Evolutionary conservation across 2,888 invertebrate species (phyloP).

Genomic region (Tipula helvola): DNA sequence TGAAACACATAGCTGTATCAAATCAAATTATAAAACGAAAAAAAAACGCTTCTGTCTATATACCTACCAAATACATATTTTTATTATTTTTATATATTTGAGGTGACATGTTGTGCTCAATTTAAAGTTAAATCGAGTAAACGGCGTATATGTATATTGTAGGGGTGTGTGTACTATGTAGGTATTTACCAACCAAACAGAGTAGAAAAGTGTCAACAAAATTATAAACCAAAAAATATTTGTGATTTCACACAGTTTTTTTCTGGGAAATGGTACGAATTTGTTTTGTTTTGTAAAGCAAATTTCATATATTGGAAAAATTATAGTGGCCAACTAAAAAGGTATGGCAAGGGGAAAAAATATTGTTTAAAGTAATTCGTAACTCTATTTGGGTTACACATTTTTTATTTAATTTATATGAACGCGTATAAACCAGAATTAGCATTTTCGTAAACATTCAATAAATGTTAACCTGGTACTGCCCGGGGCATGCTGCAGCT

Average conservation of each 20-base stretch:
- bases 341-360: background rate
- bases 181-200: background rate
- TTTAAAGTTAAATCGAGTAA: background rate
- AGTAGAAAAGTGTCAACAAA: background rate
- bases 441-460: too few species aligned
- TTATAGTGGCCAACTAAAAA: background rate
- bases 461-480: too few species aligned
- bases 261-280: background rate
- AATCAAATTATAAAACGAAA: background rate
- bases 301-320: background rate
- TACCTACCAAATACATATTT: background rate
- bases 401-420: too few species aligned
- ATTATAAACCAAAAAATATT: background rate
- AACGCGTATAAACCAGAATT: too few species aligned
- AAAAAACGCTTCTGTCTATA: too few species aligned
- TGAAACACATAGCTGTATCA: background rate
- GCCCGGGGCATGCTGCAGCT: too few species aligned
- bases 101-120: conserved; percentile 7
- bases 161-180: background rate
- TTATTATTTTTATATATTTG: background rate
- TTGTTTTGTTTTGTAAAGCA: background rate
- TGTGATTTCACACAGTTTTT: background rate
- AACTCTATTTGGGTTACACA: too few species aligned
- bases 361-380: too few species aligned
- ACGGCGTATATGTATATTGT: background rate